These are phyloP conservation scores for Parus major DNA, from an alignment of 2,113 vertebrate species.

Conservation along the genomic window DNA sequence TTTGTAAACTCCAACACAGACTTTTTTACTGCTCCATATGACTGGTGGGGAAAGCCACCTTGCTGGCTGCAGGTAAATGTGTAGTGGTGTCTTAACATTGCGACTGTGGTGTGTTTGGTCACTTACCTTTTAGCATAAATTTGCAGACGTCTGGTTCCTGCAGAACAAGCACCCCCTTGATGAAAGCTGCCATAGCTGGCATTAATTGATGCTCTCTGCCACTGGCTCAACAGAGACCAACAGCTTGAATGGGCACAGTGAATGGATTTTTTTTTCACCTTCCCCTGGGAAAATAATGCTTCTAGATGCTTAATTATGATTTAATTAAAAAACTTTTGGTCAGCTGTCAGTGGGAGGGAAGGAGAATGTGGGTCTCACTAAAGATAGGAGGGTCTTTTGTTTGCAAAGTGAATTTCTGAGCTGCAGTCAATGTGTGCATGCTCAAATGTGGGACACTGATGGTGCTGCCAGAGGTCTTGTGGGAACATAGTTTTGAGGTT, in stretches of 20 bases:
- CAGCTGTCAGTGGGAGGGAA: background rate
- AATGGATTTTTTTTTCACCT: background rate
- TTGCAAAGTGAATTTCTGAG: background rate
- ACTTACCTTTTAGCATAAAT: background rate
- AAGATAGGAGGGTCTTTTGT: conserved; percentile 25
- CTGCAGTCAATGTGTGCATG: background rate
- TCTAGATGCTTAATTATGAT: conserved; percentile 38
- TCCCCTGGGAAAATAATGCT: background rate
- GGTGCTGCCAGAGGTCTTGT: background rate
- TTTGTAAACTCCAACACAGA: background rate
- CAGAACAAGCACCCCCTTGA: background rate
- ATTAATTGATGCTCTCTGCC: background rate
- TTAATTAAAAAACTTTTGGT: conserved; percentile 17
- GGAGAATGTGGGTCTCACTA: background rate
- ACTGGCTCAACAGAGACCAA: background rate
- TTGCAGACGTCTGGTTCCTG: background rate
- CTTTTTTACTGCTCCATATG: accelerated
- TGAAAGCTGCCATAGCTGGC: background rate
- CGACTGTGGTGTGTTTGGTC: background rate
- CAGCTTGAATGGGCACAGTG: background rate
- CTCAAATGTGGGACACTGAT: background rate
- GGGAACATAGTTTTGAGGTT: background rate
- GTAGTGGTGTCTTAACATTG: background rate
- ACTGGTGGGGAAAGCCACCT: background rate
- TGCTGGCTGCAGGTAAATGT: background rate